Evolutionary conservation across 2,888 invertebrate genomes (phyloP).

Genomic region (Monopis laevigella): DNA sequence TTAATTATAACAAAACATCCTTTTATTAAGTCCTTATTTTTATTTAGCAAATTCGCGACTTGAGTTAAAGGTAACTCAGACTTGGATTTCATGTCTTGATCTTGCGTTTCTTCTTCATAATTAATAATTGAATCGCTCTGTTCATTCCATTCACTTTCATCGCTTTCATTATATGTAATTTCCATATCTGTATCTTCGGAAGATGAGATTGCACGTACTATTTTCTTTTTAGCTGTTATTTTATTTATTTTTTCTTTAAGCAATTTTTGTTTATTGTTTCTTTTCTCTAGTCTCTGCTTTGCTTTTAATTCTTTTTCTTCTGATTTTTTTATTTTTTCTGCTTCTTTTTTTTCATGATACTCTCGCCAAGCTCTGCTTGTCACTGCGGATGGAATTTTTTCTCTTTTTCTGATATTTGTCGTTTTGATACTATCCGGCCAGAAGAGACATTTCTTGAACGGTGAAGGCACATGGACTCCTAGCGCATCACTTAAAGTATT

Average conservation of each 20-base stretch:
- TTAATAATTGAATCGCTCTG: background rate
- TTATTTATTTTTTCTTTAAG: background rate
- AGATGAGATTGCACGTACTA: background rate
- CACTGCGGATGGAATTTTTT: constrained; percentile 18
- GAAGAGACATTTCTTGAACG: constrained; percentile 13
- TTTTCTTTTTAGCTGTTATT: background rate
- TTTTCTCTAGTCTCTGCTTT: constrained; percentile 16
- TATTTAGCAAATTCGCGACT: background rate
- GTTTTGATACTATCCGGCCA: constrained; percentile 11
- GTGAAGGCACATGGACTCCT: constrained; percentile 10
- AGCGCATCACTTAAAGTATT: constrained; percentile 3
- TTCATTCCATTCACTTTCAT: background rate
- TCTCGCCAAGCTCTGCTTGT: constrained; percentile 15
- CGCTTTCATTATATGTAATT: background rate
- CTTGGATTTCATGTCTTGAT: background rate
- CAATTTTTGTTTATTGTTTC: constrained; percentile 9
- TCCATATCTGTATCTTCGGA: background rate
- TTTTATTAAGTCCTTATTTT: background rate
- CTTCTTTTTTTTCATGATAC: constrained; percentile 16
- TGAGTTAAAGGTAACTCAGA: background rate
- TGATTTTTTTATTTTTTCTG: constrained; percentile 4
- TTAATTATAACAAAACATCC: constrained; percentile 13
- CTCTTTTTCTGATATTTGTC: constrained; percentile 13
- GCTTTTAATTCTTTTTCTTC: constrained; percentile 16
- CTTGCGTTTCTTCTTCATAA: no score